Conservation (phyloP, 1,140 invertebrate species). For the Zaprionus capensis region DNA sequence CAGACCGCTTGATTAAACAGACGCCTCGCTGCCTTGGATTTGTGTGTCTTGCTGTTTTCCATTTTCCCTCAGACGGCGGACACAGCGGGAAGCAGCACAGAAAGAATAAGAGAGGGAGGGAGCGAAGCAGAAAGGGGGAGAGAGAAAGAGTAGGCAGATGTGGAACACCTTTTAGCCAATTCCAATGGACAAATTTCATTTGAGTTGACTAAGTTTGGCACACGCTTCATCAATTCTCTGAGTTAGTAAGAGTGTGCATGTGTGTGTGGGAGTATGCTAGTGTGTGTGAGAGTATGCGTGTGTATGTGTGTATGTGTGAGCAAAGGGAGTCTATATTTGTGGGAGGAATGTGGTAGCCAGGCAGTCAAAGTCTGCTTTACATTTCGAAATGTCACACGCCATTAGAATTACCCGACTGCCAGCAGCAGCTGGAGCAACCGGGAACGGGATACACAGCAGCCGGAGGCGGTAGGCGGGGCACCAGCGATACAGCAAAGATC, state of each 20-base stretch:
- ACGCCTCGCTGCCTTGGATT: conserved; percentile 22
- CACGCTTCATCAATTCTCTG: conserved; percentile 23
- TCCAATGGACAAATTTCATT: conserved; percentile 40
- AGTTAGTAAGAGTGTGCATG: not conserved
- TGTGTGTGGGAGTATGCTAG: not conserved
- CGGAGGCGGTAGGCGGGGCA: not conserved
- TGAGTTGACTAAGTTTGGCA: conserved; percentile 25
- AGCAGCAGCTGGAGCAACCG: conserved; percentile 7
- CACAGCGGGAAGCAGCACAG: not conserved
- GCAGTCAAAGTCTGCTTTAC: conserved; percentile 30
- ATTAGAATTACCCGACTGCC: conserved; percentile 29
- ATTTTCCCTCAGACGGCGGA: conserved; percentile 23
- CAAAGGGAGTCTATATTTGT: not conserved
- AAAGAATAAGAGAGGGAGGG: conserved; percentile 1
- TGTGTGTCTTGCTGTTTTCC: conserved; percentile 32
- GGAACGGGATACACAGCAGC: not conserved
- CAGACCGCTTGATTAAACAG: conserved; percentile 44
- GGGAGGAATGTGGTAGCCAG: conserved; percentile 5
- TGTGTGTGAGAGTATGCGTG: not conserved
- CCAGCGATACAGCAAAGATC: conserved; percentile 1
- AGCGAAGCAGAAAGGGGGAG: not conserved
- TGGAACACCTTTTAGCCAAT: conserved; percentile 40
- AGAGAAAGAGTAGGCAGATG: not conserved
- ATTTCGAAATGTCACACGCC: conserved; percentile 41
- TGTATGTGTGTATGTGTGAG: conserved; percentile 2